phyloP scores from a whole-genome alignment of 2,797 vertebrate genomes.

The Myoxocephalus aenaeus region DNA sequence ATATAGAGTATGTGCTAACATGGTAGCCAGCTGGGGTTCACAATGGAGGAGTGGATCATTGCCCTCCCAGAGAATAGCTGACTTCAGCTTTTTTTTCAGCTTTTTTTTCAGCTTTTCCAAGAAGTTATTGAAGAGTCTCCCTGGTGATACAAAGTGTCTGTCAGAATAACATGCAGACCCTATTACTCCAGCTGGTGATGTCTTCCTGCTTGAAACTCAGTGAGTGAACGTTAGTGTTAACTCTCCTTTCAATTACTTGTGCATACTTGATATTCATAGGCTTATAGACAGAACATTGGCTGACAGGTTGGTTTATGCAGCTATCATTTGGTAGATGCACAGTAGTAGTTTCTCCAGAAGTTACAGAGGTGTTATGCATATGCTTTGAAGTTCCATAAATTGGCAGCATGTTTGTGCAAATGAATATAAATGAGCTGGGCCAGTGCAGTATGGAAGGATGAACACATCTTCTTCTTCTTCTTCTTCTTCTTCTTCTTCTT shows the following conservation, averaged over 20 bases:
- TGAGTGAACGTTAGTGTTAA: neutral
- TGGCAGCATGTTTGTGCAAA: slow-evolving; percentile 6
- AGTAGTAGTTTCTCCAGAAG: slow-evolving; percentile 28
- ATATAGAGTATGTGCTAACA: slow-evolving; percentile 18
- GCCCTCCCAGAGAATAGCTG: slow-evolving; percentile 41
- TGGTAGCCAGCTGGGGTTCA: slow-evolving; percentile 25
- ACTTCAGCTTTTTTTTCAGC: slow-evolving; percentile 42
- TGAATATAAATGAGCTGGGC: slow-evolving; percentile 40
- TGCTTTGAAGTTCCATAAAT: slow-evolving; percentile 26
- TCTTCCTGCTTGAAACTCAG: slow-evolving; percentile 16
- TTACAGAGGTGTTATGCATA: slow-evolving; percentile 7
- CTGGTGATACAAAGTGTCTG: slow-evolving; percentile 33
- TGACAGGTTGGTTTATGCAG: slow-evolving; percentile 50
- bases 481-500: no score
- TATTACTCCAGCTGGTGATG: slow-evolving; percentile 22
- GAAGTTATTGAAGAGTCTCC: slow-evolving; percentile 37
- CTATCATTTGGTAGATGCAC: slow-evolving; percentile 37
- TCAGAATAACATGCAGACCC: slow-evolving; percentile 48
- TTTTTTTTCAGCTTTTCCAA: slow-evolving; percentile 41
- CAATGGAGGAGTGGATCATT: slow-evolving; percentile 7
- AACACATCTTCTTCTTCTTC: neutral
- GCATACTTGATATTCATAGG: slow-evolving; percentile 62
- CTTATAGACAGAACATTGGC: slow-evolving; percentile 31
- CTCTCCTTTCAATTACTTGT: slow-evolving; percentile 21
- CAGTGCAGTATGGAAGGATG: neutral